Evolutionary conservation across 2,113 vertebrate genomes (phyloP).

Genomic region (Gulo gulo): DNA sequence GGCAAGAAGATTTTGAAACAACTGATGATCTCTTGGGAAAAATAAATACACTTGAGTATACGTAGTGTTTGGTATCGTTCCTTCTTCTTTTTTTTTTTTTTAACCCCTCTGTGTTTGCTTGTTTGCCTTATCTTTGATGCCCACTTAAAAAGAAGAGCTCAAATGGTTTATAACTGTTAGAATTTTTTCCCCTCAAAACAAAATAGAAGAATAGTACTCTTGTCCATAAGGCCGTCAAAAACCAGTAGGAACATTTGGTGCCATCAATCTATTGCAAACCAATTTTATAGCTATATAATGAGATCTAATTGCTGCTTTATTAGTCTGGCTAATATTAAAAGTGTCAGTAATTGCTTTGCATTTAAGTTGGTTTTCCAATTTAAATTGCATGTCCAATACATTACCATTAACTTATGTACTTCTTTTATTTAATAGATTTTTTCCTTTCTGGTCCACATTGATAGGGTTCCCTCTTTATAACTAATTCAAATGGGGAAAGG

Average conservation of each 20-base stretch:
- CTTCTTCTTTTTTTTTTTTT: not conserved
- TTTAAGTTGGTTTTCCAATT: constrained; percentile 83
- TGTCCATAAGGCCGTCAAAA: constrained; percentile 80
- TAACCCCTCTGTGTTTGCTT: constrained; percentile 69
- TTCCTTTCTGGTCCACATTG: constrained; percentile 46
- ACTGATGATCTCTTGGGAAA: constrained; percentile 67
- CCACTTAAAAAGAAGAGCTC: constrained; percentile 62
- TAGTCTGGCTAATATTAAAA: constrained; percentile 87
- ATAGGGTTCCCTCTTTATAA: constrained; percentile 57
- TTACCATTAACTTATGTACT: constrained; percentile 78
- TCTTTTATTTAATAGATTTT: constrained; percentile 77
- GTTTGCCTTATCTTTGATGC: constrained; percentile 54
- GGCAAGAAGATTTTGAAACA: constrained; percentile 80
- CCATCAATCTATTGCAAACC: constrained; percentile 85
- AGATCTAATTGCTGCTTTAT: constrained; percentile 88
- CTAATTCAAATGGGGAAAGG: constrained; percentile 55
- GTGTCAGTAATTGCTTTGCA: constrained; percentile 86
- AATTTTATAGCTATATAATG: constrained; percentile 88
- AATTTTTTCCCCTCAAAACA: constrained; percentile 50
- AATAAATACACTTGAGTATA: constrained; percentile 67
- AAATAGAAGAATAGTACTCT: constrained; percentile 76
- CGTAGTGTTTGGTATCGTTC: constrained; percentile 49
- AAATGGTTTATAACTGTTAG: constrained; percentile 68
- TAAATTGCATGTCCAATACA: constrained; percentile 84
- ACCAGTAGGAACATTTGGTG: constrained; percentile 78